Base-by-base conservation (phyloP, 2,797 vertebrate genomes). In the Hoplostethus mediterraneus region DNA sequence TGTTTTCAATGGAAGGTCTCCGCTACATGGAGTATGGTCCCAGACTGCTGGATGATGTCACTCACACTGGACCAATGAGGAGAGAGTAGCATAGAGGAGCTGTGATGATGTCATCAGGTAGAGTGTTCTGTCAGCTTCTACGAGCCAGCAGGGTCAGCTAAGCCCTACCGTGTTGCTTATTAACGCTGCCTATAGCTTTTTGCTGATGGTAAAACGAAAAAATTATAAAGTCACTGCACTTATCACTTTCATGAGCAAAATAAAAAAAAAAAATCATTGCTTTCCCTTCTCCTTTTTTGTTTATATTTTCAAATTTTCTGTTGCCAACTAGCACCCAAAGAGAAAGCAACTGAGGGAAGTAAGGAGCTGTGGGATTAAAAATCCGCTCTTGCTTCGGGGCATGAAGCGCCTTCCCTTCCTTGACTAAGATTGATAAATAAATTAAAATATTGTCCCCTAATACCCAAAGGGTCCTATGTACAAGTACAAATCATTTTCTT, bases 341-440 rank as follows among this genome's bases (percentile, higher is more conserved):
- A 84, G 77, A 87, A 89, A 88, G 84, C 67, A 38, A 68, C 61
- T 28, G 76, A 79, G 60, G 82, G 64, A 71, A 38, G 67, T 30
- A 59, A 72, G 67, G 73, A 42, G 71, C 40, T 42, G 11, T 59
- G 48, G 53, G 68, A 63, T 11, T 63, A 44, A 55, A 77, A 71
- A 77, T 71, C 79, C 75, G 61, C 68, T 68, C 12, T 67, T 69
- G 79, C 87, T 67, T 75, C 77, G 33, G 67, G 80, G 76, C 53
- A 36, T 61, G 47, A 71, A 84, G 81, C 77, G 66, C 57, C 82
- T 69, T 75, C 77, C 69, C 57, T 71, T 87, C 84, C 86, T 84
- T 1, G 9, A 81, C 81, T 86, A 82, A 87, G 81, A 91, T 80
- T 71, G 91, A 93, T 91, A 92, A 94, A 94, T 95, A 94, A 94